These are phyloP conservation scores for Alexandromys fortis DNA, from an alignment of 2,113 vertebrate species.

Conservation along the genomic window DNA sequence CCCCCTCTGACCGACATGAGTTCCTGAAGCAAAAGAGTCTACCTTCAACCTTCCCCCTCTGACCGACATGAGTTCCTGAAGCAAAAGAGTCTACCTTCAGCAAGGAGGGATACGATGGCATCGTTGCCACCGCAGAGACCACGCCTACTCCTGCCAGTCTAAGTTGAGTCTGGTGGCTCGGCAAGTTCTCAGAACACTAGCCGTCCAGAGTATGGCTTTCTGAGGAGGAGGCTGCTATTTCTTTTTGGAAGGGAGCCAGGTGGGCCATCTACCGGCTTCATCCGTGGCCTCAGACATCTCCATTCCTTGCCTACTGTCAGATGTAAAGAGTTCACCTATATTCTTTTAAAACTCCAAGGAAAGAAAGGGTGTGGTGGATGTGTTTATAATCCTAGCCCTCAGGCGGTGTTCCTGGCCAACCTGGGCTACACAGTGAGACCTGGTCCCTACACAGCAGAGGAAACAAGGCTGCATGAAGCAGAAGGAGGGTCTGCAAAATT, in stretches of 20 bases:
- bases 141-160: conserved; percentile 13
- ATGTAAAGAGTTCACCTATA: neutral
- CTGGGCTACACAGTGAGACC: neutral
- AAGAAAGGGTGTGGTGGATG: neutral
- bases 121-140: neutral
- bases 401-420: neutral
- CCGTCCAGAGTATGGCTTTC: conserved; percentile 32
- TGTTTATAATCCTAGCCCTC: neutral
- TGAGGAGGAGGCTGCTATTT: conserved; percentile 42
- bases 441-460: neutral
- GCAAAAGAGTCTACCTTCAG: neutral
- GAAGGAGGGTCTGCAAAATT: neutral
- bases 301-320: neutral
- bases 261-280: neutral
- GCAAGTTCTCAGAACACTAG: conserved; percentile 6
- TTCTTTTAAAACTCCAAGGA: conserved; percentile 4
- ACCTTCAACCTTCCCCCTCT: conserved; percentile 6
- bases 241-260: conserved; percentile 47
- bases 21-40: conserved; percentile 34
- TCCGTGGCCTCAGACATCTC: neutral
- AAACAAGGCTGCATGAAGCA: neutral
- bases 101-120: neutral
- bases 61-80: conserved; percentile 2
- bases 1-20: neutral
- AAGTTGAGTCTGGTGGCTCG: conserved; percentile 17